Base-by-base conservation (phyloP, 2,888 invertebrate genomes). In the Leptopilina drosophilae region DNA sequence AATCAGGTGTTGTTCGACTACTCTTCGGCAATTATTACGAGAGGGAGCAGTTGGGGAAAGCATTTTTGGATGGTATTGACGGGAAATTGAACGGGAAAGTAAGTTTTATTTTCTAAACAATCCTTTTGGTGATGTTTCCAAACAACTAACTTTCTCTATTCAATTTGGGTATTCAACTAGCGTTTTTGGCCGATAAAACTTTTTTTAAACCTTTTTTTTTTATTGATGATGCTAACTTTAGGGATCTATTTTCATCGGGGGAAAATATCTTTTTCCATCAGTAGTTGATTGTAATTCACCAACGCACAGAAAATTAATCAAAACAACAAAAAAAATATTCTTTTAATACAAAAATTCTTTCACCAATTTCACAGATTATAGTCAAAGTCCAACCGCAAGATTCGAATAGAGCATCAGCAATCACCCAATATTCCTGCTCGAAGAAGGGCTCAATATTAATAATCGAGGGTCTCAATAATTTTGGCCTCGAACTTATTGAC, bases 21-120 rank as follows among this genome's bases (percentile, higher is more conserved):
- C 91, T 97, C 14, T 93, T 94, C 1, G 92, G 93, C 9, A 94
- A 94, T 0, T 92, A 95, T 11, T 97, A 96, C 87, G 90, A 92
- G 11, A 92, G 92, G 64, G 93, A 94, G 83, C 94, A 96, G 87
- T 91, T 96, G 0, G 96, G 96, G 89, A 92, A 94, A 80, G 96
- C 96, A 0, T 96, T 96, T 89, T 92, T 94, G 79, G 93, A 92
- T 85, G 93, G 95, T 91, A 93, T 93, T 7, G 92, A 93, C 15
- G 94, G 96, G n/a, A 96, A 96, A 89, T 96, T 96, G 89, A 95
- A 96, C 78, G 97, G 96, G 67, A 97, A 97, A 93, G 95, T 94
- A 76, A 78, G 75, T 64, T 59, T 77, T 59, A 33, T 33, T 33
- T 33, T 33, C 5, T 0, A 33, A 33, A 1, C 5, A 33, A 2